Base-by-base conservation (phyloP, 2,113 vertebrate genomes). In the Esox niger region DNA sequence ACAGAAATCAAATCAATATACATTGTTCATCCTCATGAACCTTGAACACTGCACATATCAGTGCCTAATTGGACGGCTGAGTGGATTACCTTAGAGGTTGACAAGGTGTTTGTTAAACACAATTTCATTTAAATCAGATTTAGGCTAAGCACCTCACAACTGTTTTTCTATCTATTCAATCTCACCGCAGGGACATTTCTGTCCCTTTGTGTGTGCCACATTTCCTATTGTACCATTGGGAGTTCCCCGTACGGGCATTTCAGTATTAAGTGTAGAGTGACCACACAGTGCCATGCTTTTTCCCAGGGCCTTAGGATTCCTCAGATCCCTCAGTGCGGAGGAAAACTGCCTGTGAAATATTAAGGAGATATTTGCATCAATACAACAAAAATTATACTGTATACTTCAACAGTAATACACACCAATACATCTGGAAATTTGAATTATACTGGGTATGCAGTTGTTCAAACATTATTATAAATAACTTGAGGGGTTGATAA, bases 331-430 rank as follows among this genome's bases (percentile, higher is more conserved):
- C 64, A 72, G 68, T 68, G 65, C 59, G 65, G 75, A 55, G 26
- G 52, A 30, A 47, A 61, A 64, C 47, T 49, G 65, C 61, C 61
- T 77, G 72, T 77, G 69, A 72, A 77, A 76, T 68, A 77, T 77
- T 77, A 72, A 72, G 65, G 69, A 77, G 68, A 68, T 69, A 70
- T n/a, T n/a, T n/a, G n/a, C n/a, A n/a, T n/a, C n/a, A n/a, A n/a
- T n/a, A n/a, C n/a, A n/a, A n/a, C n/a, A n/a, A n/a, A n/a, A n/a
- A n/a, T n/a, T n/a, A n/a, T n/a, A n/a, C n/a, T n/a, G n/a, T n/a
- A n/a, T n/a, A n/a, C n/a, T n/a, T n/a, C n/a, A n/a, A n/a, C n/a
- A n/a, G n/a, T n/a, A n/a, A n/a, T n/a, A n/a, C n/a, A n/a, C n/a
- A n/a, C n/a, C n/a, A n/a, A n/a, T n/a, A n/a, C n/a, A n/a, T n/a